These are phyloP conservation scores for Cephalopachus bancanus DNA, from an alignment of 2,797 vertebrate species.

Conservation along the genomic window DNA sequence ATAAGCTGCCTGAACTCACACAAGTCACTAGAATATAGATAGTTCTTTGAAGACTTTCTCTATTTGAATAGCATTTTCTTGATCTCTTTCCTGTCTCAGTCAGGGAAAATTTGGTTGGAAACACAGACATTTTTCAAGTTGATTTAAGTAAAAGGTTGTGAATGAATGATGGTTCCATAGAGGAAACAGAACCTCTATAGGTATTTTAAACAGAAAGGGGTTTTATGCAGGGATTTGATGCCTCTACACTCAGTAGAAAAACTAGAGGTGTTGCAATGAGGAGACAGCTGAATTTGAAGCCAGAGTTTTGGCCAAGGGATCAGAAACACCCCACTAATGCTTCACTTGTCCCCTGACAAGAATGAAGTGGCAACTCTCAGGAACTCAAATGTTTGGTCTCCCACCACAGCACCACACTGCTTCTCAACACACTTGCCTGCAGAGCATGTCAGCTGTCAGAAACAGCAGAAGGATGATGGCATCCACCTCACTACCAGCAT, in stretches of 20 bases:
- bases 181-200: background rate
- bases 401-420: no score
- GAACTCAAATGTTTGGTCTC: background rate
- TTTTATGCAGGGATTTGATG: background rate
- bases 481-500: background rate
- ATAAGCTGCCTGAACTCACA: background rate
- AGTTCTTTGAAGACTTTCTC: background rate
- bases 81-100: background rate
- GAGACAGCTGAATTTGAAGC: background rate
- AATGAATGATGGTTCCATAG: background rate
- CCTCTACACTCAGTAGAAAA: background rate
- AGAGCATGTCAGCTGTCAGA: background rate
- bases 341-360: background rate
- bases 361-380: background rate
- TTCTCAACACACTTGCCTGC: background rate
- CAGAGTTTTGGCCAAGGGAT: background rate
- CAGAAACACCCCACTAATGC: background rate
- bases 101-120: background rate
- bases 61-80: background rate
- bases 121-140: slow-evolving; percentile 9
- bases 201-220: slow-evolving; percentile 36
- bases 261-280: background rate
- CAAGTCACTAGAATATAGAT: background rate
- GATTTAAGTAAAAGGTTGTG: background rate
- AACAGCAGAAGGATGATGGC: background rate